Evolutionary conservation across 2,888 invertebrate species (phyloP), one percentile per base, ranked within the genome.

Genomic region (Capitulum mitella): DNA sequence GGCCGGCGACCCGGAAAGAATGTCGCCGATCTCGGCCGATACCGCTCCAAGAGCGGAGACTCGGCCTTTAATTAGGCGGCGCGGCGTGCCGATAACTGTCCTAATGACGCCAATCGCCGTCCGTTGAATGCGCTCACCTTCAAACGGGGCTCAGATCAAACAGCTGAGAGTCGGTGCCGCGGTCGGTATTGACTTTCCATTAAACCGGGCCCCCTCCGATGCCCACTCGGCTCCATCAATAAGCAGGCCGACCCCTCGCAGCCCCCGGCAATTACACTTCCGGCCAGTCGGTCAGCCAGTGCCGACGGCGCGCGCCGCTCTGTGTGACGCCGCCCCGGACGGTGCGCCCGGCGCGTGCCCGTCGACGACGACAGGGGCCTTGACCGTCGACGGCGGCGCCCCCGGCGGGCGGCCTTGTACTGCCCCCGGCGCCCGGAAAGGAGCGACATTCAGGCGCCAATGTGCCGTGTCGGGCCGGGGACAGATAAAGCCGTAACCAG

Each of bases 211-310:
- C 51, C 64, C 61, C 64, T 34, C 34, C 29, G 64, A 34, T 19
- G 5, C 32, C 34, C 64, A 64, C 64, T 64, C 64, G 5, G 64
- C 34, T 64, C 19, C 64, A 29, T 29, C 64, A 64, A 64, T 64
- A 64, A 64, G 37, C 70, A 40, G 19, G 26, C 10, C 12, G 64
- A 34, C 64, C 64, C 32, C 64, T 34, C 14, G 10, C 70, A 37
- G 70, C 26, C 37, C 26, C 10, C 70, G 1, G 70, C 70, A 19
- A 70, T 70, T 70, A 70, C 70, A 70, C 70, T 70, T 70, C 70
- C 70, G 70, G 70, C 37, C 10, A 1, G 58, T n/a, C 58, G n/a
- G 58, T 51, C 58, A n/a, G 58, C n/a, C n/a, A n/a, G n/a, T n/a
- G 58, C n/a, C 29, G 58, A 29, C n/a, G 58, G 58, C 58, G n/a